Percentiles rank a stretch among this genome's conserved stretches.
Evolutionary conservation across 1,140 invertebrate species (phyloP).

Genomic region (Schlechtendalia chinensis): DNA sequence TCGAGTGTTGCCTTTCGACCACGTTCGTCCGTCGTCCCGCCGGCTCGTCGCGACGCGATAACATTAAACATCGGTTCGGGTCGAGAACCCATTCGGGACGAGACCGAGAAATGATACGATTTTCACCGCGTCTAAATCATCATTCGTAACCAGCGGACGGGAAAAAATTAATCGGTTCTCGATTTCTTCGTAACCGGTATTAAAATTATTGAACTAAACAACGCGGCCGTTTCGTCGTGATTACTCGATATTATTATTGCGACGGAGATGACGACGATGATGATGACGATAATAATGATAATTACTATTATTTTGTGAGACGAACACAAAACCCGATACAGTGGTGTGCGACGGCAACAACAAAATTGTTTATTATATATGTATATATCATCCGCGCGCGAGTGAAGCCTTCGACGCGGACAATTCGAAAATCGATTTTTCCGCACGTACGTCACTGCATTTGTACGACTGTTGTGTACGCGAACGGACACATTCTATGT

Average conservation of each 20-base stretch:
- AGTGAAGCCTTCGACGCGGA: background rate
- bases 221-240: too few species aligned
- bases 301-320: background rate
- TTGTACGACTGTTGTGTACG: background rate
- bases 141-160: background rate
- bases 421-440: conserved; percentile 40
- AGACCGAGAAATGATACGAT: background rate
- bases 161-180: conserved; percentile 22
- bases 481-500: too few species aligned
- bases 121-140: background rate
- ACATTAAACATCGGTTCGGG: conserved; percentile 10
- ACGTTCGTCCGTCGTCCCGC: background rate
- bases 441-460: conserved; percentile 24
- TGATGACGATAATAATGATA: too few species aligned
- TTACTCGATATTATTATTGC: too few species aligned
- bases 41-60: background rate
- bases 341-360: background rate
- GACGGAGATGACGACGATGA: too few species aligned
- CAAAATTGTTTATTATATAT: background rate
- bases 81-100: conserved; percentile 2
- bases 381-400: background rate
- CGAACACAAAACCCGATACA: too few species aligned
- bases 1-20: background rate
- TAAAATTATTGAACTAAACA: too few species aligned
- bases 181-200: background rate